Conservation (phyloP, 2,797 vertebrate genomes). For the Gymnopithys bicolor region DNA sequence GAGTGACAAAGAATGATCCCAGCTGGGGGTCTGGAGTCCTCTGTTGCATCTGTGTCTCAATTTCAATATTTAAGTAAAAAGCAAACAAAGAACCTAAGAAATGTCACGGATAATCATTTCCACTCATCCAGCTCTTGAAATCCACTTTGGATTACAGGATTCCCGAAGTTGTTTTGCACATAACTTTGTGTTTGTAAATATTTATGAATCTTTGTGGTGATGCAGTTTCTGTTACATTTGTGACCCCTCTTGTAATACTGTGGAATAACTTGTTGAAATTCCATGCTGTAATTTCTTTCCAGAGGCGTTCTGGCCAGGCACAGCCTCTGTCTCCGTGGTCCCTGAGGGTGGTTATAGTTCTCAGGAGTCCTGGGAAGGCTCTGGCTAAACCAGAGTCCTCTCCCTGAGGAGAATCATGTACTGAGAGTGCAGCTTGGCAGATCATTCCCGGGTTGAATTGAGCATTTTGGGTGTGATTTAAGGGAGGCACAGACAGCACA, state of each 20-base stretch:
- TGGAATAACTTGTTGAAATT: background rate
- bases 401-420: background rate
- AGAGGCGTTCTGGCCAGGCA: fast-evolving
- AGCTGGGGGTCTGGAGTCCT: background rate
- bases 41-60: fast-evolving
- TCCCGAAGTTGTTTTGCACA: background rate
- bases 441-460: background rate
- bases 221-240: fast-evolving
- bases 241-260: fast-evolving
- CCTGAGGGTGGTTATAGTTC: fast-evolving
- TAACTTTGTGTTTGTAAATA: background rate
- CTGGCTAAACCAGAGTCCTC: background rate
- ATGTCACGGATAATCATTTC: too few relatives aligned
- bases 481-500: background rate
- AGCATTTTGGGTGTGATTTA: background rate
- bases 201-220: background rate
- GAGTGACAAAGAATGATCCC: background rate
- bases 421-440: background rate
- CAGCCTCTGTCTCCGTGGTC: fast-evolving
- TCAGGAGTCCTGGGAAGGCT: background rate
- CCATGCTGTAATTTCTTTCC: background rate
- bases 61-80: background rate
- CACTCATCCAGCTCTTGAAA: fast-evolving
- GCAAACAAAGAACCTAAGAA: background rate
- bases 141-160: background rate